Evolutionary conservation across 2,113 vertebrate genomes (phyloP).

Genomic region (Psittacus erithacus): DNA sequence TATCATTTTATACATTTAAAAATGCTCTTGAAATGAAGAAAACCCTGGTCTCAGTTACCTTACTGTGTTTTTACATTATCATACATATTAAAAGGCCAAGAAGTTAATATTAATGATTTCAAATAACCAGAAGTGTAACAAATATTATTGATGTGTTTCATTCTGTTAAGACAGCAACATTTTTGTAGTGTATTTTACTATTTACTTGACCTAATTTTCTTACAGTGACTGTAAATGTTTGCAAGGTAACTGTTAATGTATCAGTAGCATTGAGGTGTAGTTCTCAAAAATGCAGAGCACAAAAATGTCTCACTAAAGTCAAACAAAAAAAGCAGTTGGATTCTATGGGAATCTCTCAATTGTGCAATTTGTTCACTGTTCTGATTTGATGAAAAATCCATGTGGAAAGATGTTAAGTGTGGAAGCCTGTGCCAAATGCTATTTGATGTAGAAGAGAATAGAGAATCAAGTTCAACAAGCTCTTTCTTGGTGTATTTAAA

Average conservation of each 20-base stretch:
- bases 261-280: not conserved
- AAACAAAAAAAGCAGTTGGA: not conserved
- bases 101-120: not conserved
- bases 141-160: not conserved
- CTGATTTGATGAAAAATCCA: not conserved
- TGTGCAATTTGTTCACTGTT: fast-evolving
- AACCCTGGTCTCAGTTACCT: not conserved
- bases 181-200: not conserved
- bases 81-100: not conserved
- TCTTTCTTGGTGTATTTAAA: not conserved
- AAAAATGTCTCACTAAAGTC: not conserved
- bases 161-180: not conserved
- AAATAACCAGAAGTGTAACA: not conserved
- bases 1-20: not conserved
- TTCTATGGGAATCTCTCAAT: not conserved
- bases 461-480: not conserved
- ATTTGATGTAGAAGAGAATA: not conserved
- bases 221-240: not conserved
- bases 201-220: not conserved
- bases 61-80: not conserved
- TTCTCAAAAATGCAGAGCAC: not conserved
- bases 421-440: not conserved
- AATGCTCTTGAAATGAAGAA: not conserved
- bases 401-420: not conserved
- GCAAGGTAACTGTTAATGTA: not conserved